These are phyloP conservation scores for Prenolepis imparis DNA, from an alignment of 2,888 invertebrate genomes.

Conservation along the genomic window DNA sequence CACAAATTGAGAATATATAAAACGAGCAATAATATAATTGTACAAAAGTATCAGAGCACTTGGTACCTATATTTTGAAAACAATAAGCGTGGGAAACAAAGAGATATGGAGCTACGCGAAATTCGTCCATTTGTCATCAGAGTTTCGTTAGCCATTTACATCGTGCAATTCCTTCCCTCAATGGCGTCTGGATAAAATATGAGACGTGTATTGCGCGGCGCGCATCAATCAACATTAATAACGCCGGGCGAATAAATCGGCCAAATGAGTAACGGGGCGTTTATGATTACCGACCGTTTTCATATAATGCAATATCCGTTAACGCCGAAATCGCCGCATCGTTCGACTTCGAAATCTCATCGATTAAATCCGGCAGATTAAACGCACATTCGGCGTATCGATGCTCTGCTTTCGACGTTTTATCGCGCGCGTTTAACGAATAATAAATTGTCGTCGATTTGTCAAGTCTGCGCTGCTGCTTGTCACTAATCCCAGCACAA, in stretches of 20 bases:
- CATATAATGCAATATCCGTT: slow-evolving; percentile 31
- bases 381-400: slow-evolving; percentile 2
- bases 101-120: slow-evolving; percentile 1
- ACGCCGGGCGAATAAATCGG: slow-evolving; percentile 46
- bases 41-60: neutral
- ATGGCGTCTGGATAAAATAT: slow-evolving; percentile 48
- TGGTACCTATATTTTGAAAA: neutral
- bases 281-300: slow-evolving; percentile 36
- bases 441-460: slow-evolving; percentile 19
- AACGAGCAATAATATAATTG: neutral
- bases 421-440: neutral
- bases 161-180: slow-evolving; percentile 33
- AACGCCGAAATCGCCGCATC: slow-evolving; percentile 19
- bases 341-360: neutral
- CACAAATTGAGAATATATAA: neutral
- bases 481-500: neutral
- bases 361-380: slow-evolving; percentile 25
- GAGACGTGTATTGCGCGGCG: slow-evolving; percentile 45
- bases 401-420: slow-evolving; percentile 17
- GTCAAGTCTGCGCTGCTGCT: neutral
- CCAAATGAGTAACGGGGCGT: slow-evolving; percentile 42
- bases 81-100: slow-evolving; percentile 9
- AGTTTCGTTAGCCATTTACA: slow-evolving; percentile 39
- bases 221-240: slow-evolving; percentile 56
- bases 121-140: slow-evolving; percentile 46